phyloP scores from a whole-genome alignment of 2,888 invertebrate genomes.

The Patella caerulea region DNA sequence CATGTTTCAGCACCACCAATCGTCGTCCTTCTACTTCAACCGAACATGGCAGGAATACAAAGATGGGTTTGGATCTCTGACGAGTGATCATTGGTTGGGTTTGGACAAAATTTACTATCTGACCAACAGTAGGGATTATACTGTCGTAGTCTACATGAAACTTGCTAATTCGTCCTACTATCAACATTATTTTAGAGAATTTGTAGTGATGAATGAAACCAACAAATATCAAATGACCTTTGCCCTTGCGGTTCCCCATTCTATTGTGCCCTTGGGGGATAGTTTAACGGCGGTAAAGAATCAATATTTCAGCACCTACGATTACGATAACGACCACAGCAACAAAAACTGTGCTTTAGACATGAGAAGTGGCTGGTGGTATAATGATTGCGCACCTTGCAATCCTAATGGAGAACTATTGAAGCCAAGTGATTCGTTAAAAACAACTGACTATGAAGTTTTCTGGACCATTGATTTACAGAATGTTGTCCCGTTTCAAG shows the following conservation, averaged over 20 bases:
- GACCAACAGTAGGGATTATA: neutral
- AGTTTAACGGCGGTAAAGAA: too few relatives aligned
- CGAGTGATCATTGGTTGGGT: slow-evolving; percentile 15
- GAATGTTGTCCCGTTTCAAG: neutral
- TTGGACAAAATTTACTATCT: slow-evolving; percentile 3
- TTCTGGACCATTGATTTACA: neutral
- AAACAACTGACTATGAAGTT: neutral
- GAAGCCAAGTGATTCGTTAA: neutral
- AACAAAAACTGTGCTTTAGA: neutral
- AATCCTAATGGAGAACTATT: slow-evolving; percentile 15
- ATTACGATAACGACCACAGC: neutral
- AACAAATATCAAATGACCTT: slow-evolving; percentile 6
- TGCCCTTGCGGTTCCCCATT: accelerated
- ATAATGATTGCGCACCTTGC: slow-evolving; percentile 11
- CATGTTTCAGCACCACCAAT: neutral
- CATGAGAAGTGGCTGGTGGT: slow-evolving; percentile 7
- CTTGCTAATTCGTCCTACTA: neutral
- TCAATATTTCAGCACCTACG: too few relatives aligned
- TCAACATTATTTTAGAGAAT: neutral
- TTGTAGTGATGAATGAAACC: neutral
- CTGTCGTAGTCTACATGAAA: neutral
- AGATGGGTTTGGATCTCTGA: slow-evolving; percentile 11
- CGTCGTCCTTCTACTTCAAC: neutral
- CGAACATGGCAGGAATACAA: slow-evolving; percentile 13
- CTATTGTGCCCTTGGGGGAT: too few relatives aligned